These are phyloP conservation scores for Perca fluviatilis DNA, from an alignment of 2,113 vertebrate genomes.

Conservation along the genomic window DNA sequence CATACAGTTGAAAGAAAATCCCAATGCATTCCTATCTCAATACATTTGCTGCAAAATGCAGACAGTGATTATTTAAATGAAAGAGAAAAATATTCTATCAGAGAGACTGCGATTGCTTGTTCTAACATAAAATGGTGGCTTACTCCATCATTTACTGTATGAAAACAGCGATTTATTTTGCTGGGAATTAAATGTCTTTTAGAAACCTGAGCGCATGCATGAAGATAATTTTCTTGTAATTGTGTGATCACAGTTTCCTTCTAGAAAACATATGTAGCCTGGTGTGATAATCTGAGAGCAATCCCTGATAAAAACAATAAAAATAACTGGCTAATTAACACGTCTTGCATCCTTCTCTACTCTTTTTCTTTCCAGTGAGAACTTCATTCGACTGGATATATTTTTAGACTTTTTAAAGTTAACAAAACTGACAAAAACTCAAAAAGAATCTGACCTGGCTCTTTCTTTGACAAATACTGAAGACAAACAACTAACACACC, in stretches of 20 bases:
- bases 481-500: neutral
- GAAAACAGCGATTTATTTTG: neutral
- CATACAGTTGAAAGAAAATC: neutral
- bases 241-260: slow-evolving; percentile 15
- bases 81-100: neutral
- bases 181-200: neutral
- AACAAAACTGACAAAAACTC: neutral
- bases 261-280: slow-evolving; percentile 5
- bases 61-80: neutral
- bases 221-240: neutral
- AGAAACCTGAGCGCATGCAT: neutral
- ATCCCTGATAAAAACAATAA: neutral
- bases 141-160: neutral
- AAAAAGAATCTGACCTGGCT: neutral
- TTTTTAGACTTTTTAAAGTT: neutral
- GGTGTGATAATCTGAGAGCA: neutral
- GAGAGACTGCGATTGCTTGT: neutral
- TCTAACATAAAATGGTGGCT: no score
- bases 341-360: neutral
- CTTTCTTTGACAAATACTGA: neutral
- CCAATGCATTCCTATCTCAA: neutral
- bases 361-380: neutral
- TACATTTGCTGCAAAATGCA: slow-evolving; percentile 2
- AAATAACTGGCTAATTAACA: neutral
- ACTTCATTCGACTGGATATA: accelerated